A percentile compares a stretch with the other conserved stretches of the same genome.
These are phyloP conservation scores for Pteria penguin DNA, from an alignment of 2,888 invertebrate genomes.

Conservation along the genomic window DNA sequence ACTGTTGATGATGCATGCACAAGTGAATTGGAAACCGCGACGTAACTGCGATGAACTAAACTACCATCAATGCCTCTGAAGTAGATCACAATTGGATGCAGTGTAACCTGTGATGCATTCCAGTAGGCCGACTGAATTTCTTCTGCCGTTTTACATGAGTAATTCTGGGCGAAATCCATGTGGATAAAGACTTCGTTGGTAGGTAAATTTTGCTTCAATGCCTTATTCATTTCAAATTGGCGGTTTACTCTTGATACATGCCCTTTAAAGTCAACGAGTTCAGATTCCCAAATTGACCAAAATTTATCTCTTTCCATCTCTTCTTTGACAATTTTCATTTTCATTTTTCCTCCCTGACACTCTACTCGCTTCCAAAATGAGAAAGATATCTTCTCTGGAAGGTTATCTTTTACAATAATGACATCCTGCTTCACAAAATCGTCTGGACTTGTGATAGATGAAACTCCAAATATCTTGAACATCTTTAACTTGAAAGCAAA, in stretches of 20 bases:
- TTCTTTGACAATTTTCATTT: not conserved
- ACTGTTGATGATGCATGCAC: slow-evolving; percentile 47
- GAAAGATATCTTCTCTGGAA: not conserved
- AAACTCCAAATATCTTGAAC: no score
- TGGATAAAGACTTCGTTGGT: not conserved
- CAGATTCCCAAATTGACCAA: not conserved
- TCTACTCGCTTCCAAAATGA: not conserved
- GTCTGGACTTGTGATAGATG: not conserved
- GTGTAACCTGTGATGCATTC: not conserved
- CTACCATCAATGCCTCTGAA: not conserved
- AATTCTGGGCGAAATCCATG: not conserved
- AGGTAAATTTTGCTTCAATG: no score
- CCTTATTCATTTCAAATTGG: not conserved
- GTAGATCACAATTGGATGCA: not conserved
- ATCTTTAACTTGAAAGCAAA: no score
- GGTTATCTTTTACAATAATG: not conserved
- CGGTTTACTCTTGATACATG: not conserved
- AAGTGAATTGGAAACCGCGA: slow-evolving; percentile 1
- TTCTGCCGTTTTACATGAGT: not conserved
- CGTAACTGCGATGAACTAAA: not conserved
- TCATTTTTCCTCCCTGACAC: not conserved
- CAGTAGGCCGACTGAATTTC: not conserved
- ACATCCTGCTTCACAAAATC: not conserved
- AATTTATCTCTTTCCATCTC: not conserved
- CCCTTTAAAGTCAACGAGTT: not conserved